Conservation (phyloP, 2,797 vertebrate species). For the Ambastaia sidthimunki region DNA sequence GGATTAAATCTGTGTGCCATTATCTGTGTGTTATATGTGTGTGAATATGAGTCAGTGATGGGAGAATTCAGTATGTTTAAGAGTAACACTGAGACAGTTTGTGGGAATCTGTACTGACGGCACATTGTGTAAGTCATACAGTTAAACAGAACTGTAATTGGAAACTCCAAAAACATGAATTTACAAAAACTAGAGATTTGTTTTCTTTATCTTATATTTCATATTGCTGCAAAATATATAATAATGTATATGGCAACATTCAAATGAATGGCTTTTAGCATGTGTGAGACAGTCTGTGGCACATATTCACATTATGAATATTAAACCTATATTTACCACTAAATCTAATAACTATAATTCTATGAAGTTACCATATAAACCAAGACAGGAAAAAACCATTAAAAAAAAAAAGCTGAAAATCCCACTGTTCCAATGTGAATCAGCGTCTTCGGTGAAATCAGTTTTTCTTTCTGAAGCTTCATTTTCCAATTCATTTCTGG, state of each 20-base stretch:
- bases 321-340: background rate
- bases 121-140: slow-evolving; percentile 45
- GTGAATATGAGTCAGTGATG: slow-evolving; percentile 41
- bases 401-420: slow-evolving; percentile 30
- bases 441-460: slow-evolving; percentile 47
- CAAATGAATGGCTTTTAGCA: too few species aligned
- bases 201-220: background rate
- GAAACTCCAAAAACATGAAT: slow-evolving; percentile 48
- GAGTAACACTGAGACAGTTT: slow-evolving; percentile 64
- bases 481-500: slow-evolving; percentile 68
- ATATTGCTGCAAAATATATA: background rate
- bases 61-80: slow-evolving; percentile 36
- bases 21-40: slow-evolving; percentile 45
- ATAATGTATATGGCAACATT: background rate
- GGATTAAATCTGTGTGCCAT: slow-evolving; percentile 57
- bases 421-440: slow-evolving; percentile 26
- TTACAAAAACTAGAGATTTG: background rate
- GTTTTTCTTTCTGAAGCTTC: slow-evolving; percentile 57
- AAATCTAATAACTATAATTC: background rate
- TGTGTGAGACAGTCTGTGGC: background rate
- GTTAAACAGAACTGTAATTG: slow-evolving; percentile 51
- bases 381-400: slow-evolving; percentile 19
- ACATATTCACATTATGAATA: background rate
- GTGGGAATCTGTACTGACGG: slow-evolving; percentile 48
- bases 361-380: background rate